Conservation (phyloP, 2,888 invertebrate genomes). For the Saturnia pavonia region DNA sequence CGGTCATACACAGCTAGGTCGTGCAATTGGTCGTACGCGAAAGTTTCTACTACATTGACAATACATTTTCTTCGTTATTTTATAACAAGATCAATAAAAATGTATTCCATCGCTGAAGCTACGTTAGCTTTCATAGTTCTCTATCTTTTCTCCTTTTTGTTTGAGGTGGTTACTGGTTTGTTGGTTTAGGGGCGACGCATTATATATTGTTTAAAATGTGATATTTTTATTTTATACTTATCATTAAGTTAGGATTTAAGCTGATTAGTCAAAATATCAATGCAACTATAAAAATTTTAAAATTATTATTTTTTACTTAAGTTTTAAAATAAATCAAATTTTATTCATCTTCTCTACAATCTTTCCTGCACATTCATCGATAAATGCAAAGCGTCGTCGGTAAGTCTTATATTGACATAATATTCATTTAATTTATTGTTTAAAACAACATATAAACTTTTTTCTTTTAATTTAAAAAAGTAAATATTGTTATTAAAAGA, state of each 20-base stretch:
- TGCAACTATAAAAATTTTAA: conserved; percentile 54
- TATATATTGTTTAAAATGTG: conserved; percentile 60
- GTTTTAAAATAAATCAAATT: conserved; percentile 4
- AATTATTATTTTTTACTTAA: conserved; percentile 26
- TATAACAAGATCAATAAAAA: conserved; percentile 49
- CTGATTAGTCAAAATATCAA: conserved; percentile 64
- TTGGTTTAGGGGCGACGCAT: conserved; percentile 53
- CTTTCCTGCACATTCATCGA: conserved; percentile 16
- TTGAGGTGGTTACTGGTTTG: conserved; percentile 74
- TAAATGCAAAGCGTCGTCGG: neutral
- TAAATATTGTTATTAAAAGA: neutral
- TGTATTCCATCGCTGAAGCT: conserved; percentile 77
- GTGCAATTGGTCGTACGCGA: conserved; percentile 60
- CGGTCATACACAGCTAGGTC: conserved; percentile 61
- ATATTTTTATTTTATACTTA: conserved; percentile 51
- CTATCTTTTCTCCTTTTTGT: conserved; percentile 73
- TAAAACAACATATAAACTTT: neutral
- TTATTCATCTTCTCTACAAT: conserved; percentile 14
- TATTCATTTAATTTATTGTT: neutral
- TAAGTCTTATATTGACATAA: neutral
- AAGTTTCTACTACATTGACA: conserved; percentile 33
- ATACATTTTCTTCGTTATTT: conserved; percentile 17
- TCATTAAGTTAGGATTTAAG: conserved; percentile 52
- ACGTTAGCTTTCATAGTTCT: conserved; percentile 73
- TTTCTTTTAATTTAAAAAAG: neutral